Base-by-base conservation (phyloP, 2,797 vertebrate species). In the Cryptoprocta ferox region DNA sequence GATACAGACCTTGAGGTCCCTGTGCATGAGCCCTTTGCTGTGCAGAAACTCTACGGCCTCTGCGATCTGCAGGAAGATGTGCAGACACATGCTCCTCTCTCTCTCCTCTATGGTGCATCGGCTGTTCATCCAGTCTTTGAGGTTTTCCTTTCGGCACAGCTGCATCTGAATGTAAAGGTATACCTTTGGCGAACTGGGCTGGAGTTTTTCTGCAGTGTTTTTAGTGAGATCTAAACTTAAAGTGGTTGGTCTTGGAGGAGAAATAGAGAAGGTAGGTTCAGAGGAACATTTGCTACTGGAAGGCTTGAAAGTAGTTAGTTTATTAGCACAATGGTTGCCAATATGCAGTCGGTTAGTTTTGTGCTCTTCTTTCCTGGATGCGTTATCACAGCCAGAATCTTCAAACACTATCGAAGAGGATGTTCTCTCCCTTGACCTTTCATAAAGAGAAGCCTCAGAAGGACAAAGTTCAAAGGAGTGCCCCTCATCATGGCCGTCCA, bases 121-220 rank as follows among this genome's bases (percentile, higher is more conserved):
- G 94, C 99, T 98, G 88, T 99, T 99, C 99, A 99, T 99, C 99
- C 99, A 99, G 99, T 99, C 99, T 97, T 99, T 99, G 88, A 99
- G 99, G 98, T 99, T 99, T 98, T 99, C 99, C 94, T 99, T 99
- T 82, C 99, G 97, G 98, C 99, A 99, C 78, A 99, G 99, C 98
- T 99, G 99, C 99, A 99, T 99, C 98, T 99, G 99, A 97, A 99
- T 99, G 98, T 99, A 99, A 95, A 99, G 99, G 96, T 99, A 99
- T 68, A 99, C 99, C 98, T 99, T 99, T 0, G 99, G 99, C 1
- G 99, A 99, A 78, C 99, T 99, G 93, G 99, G 99, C 70, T 99
- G 99, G 37, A 98, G 98, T n/a, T 99, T 99, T 66, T 98, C 99
- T 9, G 96, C 26, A 15, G 98, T 97, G 68, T 99, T 99, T 94